Conservation (phyloP, 1,140 invertebrate genomes). For the Anadara kagoshimensis region DNA sequence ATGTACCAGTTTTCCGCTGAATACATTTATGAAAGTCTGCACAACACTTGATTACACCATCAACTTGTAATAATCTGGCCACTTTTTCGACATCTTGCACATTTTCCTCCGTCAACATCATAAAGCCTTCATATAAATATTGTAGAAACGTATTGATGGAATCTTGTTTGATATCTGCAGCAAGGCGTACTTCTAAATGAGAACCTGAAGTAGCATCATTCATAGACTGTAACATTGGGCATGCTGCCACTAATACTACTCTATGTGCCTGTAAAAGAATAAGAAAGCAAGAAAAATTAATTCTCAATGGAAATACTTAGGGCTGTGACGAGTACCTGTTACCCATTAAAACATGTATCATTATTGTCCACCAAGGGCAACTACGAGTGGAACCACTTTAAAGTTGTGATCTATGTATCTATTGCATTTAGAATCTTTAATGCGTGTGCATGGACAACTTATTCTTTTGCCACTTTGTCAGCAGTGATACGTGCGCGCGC, state of each 20-base stretch:
- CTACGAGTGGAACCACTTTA: too few species aligned
- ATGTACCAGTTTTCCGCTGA: constrained; percentile 15
- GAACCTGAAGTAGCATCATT: constrained; percentile 29
- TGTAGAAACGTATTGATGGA: constrained; percentile 41
- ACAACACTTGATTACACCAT: constrained; percentile 40
- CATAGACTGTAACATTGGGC: constrained; percentile 44
- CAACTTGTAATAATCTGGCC: constrained; percentile 38
- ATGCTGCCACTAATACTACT: constrained; percentile 40
- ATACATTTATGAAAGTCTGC: constrained; percentile 38
- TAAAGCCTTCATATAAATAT: constrained; percentile 45
- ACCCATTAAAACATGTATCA: too few species aligned
- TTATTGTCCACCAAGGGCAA: too few species aligned
- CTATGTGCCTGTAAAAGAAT: constrained; percentile 30
- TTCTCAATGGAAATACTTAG: too few species aligned
- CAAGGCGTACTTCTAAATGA: constrained; percentile 32
- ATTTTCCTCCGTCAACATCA: constrained; percentile 44
- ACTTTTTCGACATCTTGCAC: constrained; percentile 38
- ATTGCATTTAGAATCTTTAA: too few species aligned
- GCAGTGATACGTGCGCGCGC: too few species aligned
- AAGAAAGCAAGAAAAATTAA: too few species aligned
- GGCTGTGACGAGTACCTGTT: too few species aligned
- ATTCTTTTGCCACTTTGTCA: too few species aligned
- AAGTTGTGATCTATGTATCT: too few species aligned
- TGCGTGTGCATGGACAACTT: too few species aligned
- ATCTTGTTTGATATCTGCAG: constrained; percentile 37